Evolutionary conservation across 2,113 vertebrate species (phyloP), one percentile per base, ranked within the genome.

Genomic region (Ranitomeya imitator): DNA sequence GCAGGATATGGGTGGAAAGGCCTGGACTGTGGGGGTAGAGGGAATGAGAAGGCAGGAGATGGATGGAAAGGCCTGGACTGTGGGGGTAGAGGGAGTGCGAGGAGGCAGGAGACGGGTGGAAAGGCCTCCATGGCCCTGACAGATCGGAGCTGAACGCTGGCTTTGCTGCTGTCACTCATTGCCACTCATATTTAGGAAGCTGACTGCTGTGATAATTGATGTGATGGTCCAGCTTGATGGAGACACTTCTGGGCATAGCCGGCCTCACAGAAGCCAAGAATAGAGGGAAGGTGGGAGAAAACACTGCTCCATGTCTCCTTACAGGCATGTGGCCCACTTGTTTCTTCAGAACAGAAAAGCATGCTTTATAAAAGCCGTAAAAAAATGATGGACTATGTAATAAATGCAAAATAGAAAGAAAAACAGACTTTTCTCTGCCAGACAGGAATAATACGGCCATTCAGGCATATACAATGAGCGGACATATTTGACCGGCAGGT

Each of bases 271-370:
- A 97, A 97, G 96, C 96, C 95, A 97, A 96, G 94, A 95, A 98
- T 95, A 83, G 51, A n/a, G 57, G 97, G 98, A 98, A 99, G 97
- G 97, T 99, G 97, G 96, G 95, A 99, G 98, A 97, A 98, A 99
- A 97, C 97, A 96, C 98, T 97, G 97, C 94, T 97, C 95, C 96
- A 94, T 95, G 93, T 96, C 96, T 97, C 98, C 97, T 98, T 91
- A 94, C 97, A 97, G 98, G 96, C 96, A 96, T 97, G 96, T 99
- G 97, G 96, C 98, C 97, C 97, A 99, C 96, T 97, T 99, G 97
- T 94, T 73, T 73, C 0, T 95, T 93, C 91, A 94, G 92, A 94
- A 91, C 26, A 93, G 93, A 92, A 95, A 94, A 95, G 93, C 93
- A 94, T 91, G 90, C 91, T 93, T 95, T 95, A 93, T 91, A 90